Evolutionary conservation across 2,113 vertebrate species (phyloP).

Genomic region (Perca flavescens): DNA sequence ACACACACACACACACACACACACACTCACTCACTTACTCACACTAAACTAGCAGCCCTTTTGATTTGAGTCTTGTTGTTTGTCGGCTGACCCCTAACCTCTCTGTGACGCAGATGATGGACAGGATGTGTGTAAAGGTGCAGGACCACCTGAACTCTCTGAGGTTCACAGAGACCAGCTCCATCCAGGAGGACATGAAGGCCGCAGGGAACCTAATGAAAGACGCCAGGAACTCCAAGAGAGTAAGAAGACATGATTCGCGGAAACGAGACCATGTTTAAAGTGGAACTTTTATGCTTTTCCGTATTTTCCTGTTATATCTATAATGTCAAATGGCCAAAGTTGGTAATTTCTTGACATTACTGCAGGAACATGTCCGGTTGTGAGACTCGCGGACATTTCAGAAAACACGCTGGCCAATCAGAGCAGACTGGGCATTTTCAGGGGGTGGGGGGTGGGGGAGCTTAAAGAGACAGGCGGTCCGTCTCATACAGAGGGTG

Average conservation of each 20-base stretch:
- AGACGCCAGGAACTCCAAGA: conserved; percentile 97
- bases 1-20: not conserved
- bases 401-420: too few species aligned
- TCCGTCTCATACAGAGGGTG: too few species aligned
- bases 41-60: not conserved
- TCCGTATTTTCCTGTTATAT: too few species aligned
- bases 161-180: conserved; percentile 83
- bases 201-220: conserved; percentile 90
- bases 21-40: not conserved
- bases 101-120: conserved; percentile 89
- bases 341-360: too few species aligned
- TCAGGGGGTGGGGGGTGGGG: too few species aligned
- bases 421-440: too few species aligned
- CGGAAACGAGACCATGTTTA: not conserved
- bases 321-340: too few species aligned
- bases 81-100: not conserved
- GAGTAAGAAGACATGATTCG: conserved; percentile 74
- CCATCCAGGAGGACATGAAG: conserved; percentile 91
- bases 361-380: too few species aligned
- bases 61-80: not conserved
- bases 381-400: too few species aligned
- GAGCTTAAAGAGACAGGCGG: too few species aligned
- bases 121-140: conserved; percentile 95
- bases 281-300: too few species aligned
- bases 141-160: conserved; percentile 98